A percentile compares a stretch with the other conserved stretches of the same genome.
Evolutionary conservation across 2,888 invertebrate species (phyloP).

Genomic region (Cosmorhoe ocellata): DNA sequence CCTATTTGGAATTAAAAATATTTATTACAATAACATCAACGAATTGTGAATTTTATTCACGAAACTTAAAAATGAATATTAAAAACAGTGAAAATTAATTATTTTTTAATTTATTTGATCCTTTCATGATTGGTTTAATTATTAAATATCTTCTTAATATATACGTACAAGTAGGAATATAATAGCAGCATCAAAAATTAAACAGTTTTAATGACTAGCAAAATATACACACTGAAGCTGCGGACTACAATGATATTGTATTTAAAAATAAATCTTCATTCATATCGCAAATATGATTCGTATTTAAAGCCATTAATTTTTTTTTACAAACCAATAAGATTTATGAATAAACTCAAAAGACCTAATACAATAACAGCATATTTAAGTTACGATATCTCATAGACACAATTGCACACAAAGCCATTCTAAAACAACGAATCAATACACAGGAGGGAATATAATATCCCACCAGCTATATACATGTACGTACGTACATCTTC

Average conservation of each 20-base stretch:
- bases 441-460: conserved; percentile 4
- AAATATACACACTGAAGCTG: too few relatives aligned
- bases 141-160: too few relatives aligned
- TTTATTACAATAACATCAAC: conserved; percentile 74
- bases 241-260: too few relatives aligned
- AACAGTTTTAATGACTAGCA: too few relatives aligned
- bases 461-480: conserved; percentile 36
- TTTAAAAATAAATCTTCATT: too few relatives aligned
- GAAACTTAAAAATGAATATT: conserved; percentile 74
- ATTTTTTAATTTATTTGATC: conserved; percentile 21
- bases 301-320: too few relatives aligned
- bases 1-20: conserved; percentile 53
- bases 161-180: too few relatives aligned
- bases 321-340: too few relatives aligned
- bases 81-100: conserved; percentile 52
- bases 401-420: conserved; percentile 5
- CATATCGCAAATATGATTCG: too few relatives aligned
- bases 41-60: conserved; percentile 63
- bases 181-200: too few relatives aligned
- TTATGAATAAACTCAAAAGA: neutral
- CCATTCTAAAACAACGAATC: neutral
- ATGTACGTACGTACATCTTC: conserved; percentile 1
- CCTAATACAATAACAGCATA: neutral
- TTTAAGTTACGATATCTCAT: neutral
- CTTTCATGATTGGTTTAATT: too few relatives aligned